phyloP scores from a whole-genome alignment of 2,797 vertebrate species.

The Oreochromis mossambicus region DNA sequence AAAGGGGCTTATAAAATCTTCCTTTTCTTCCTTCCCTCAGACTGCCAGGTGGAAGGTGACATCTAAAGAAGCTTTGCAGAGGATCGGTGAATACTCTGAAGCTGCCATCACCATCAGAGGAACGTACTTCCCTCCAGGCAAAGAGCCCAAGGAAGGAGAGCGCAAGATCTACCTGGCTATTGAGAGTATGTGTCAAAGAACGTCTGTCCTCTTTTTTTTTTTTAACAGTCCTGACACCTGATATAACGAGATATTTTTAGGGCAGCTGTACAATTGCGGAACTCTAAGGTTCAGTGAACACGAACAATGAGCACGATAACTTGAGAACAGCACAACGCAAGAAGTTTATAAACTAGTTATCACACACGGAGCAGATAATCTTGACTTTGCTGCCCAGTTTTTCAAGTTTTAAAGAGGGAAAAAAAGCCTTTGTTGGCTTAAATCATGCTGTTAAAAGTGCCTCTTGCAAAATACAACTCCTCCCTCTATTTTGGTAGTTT shows the following conservation, averaged over 20 bases:
- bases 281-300: neutral
- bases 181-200: slow-evolving; percentile 82
- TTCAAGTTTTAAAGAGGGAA: neutral
- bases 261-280: too few species aligned
- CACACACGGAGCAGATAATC: neutral
- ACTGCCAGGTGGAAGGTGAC: slow-evolving; percentile 99
- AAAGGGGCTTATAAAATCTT: neutral
- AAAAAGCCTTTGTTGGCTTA: neutral
- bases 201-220: neutral
- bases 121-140: slow-evolving; percentile 97
- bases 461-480: neutral
- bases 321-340: neutral
- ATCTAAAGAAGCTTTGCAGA: slow-evolving; percentile 96
- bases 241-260: neutral
- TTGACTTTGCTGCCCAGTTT: neutral
- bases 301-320: neutral
- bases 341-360: neutral
- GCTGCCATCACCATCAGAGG: slow-evolving; percentile 98
- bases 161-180: slow-evolving; percentile 98
- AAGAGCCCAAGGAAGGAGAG: slow-evolving; percentile 98
- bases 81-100: slow-evolving; percentile 98
- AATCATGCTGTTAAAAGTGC: neutral
- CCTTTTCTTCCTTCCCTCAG: slow-evolving; percentile 58
- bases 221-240: neutral
- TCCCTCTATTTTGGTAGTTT: neutral